Evolutionary conservation across 2,113 vertebrate genomes (phyloP).

Genomic region (Cebus imitator): DNA sequence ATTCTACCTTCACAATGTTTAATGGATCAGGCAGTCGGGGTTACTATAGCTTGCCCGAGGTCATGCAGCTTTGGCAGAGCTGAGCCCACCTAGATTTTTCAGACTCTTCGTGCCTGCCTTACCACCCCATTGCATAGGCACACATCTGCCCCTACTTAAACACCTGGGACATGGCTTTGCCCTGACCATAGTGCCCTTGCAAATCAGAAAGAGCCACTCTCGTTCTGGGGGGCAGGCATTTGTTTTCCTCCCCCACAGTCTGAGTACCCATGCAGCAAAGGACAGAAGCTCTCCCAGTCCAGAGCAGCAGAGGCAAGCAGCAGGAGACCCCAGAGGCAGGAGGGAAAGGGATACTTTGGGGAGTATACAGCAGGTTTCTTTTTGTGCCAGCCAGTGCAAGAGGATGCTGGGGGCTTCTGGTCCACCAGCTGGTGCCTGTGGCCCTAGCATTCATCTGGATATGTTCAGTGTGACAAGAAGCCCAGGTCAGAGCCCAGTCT

Average conservation of each 20-base stretch:
- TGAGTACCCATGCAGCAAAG: conserved; percentile 44
- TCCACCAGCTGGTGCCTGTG: background rate
- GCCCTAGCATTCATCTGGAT: background rate
- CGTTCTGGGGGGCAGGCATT: background rate
- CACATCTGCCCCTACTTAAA: background rate
- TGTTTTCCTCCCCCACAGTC: conserved; percentile 3
- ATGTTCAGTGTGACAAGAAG: background rate
- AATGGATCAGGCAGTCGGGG: conserved; percentile 51
- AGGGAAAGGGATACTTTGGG: conserved; percentile 14
- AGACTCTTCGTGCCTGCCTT: background rate
- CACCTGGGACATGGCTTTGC: background rate
- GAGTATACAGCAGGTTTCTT: conserved; percentile 23
- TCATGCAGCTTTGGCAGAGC: conserved; percentile 72
- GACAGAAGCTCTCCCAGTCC: background rate
- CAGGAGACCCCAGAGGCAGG: conserved; percentile 40
- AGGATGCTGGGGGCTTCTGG: background rate
- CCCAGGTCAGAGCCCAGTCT: conserved; percentile 85
- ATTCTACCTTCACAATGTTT: conserved; percentile 50
- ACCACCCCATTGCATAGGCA: background rate
- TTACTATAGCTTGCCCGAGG: conserved; percentile 65
- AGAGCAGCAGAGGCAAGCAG: conserved; percentile 51
- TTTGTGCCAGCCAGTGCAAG: conserved; percentile 39
- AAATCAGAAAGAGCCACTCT: background rate
- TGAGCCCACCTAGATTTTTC: background rate
- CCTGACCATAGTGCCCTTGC: background rate